These are phyloP conservation scores for Diadophis punctatus DNA, from an alignment of 2,113 vertebrate species.

Conservation along the genomic window DNA sequence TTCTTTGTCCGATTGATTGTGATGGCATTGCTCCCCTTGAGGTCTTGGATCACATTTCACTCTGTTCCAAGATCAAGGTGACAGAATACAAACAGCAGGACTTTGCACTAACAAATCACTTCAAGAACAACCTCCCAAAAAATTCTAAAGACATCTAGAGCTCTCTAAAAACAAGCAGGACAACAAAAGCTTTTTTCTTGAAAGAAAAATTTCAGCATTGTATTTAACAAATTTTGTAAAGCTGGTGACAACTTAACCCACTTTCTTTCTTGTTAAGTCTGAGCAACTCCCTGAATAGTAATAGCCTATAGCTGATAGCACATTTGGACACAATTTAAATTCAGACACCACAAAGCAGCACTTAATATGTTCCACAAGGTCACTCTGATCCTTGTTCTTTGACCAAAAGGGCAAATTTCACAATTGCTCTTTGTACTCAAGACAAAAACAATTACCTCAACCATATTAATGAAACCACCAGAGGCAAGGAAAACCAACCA, in stretches of 20 bases:
- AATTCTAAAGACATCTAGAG: neutral
- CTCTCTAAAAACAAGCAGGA: neutral
- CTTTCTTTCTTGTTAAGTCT: neutral
- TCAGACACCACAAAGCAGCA: constrained; percentile 29
- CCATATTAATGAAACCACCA: neutral
- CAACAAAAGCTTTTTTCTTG: neutral
- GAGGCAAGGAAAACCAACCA: neutral
- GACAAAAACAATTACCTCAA: constrained; percentile 14
- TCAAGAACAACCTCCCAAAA: neutral
- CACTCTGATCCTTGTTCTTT: neutral
- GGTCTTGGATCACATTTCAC: neutral
- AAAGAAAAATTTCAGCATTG: neutral
- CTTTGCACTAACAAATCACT: neutral
- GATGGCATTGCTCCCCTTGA: neutral
- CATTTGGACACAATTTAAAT: neutral
- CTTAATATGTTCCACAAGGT: neutral
- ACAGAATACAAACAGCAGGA: neutral
- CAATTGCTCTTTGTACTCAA: neutral
- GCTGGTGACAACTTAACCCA: neutral
- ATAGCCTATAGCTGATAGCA: constrained; percentile 7
- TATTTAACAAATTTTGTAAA: neutral
- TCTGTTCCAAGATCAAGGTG: neutral
- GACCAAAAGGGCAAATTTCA: neutral
- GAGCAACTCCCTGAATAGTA: neutral
- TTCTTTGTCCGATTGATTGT: neutral